Base-by-base conservation (phyloP, 2,888 invertebrate species). In the Anaspis maculata region DNA sequence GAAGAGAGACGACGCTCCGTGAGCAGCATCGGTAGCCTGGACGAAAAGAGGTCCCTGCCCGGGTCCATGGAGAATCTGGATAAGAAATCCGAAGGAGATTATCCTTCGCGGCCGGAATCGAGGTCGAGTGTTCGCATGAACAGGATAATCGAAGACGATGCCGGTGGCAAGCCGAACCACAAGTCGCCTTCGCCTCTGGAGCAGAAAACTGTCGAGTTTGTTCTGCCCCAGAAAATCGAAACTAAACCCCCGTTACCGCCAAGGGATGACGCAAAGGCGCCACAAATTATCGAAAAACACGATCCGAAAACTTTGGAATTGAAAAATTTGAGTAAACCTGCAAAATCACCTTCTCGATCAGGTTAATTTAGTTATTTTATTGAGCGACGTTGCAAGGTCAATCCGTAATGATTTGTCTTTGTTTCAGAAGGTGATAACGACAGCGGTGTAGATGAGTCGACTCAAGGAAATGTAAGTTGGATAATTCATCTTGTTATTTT, bases 381-480 rank as follows among this genome's bases (percentile, higher is more conserved):
- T n/a, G n/a, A n/a, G n/a, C n/a, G n/a, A n/a, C n/a, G n/a, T 23
- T 13, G 10, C n/a, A 25, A 27, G 23, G 24, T 22, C 4, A 24
- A 21, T 27, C 7, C 13, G 6, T n/a, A n/a, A n/a, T n/a, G n/a
- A n/a, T n/a, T n/a, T n/a, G n/a, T n/a, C n/a, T 39, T 54, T 67
- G 66, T 73, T 69, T 46, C 76, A 87, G 87, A 85, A 69, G 82
- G 83, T 21, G 85, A 84, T 61, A 85, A 85, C 52, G 86, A 86
- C 54, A 85, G 83, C 57, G 85, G 83, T 25, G 83, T 83, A 15
- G 84, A 85, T 61, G 85, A 85, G 62, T 79, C 82, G 36, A 83
- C 82, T 32, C 84, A 83, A 66, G 81, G 82, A 66, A 79, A 82
- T 69, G 83, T 86, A 69, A 76, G 82, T 70, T 27, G 13, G n/a